These are phyloP conservation scores for Limnodromus scolopaceus DNA, from an alignment of 2,797 vertebrate genomes.

Conservation along the genomic window DNA sequence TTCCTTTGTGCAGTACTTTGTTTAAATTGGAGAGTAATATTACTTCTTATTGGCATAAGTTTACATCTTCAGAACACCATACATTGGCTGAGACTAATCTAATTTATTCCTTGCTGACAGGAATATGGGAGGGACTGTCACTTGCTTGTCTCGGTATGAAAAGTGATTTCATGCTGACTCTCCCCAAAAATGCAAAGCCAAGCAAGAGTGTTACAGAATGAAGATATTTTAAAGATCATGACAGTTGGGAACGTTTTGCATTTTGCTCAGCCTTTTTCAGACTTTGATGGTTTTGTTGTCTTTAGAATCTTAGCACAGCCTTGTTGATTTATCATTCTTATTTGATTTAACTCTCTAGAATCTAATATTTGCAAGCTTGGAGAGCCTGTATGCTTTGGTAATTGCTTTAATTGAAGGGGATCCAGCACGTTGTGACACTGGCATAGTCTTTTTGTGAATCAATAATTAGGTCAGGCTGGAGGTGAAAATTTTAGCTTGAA, in stretches of 20 bases:
- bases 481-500: not conserved
- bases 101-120: conserved; percentile 59
- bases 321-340: not conserved
- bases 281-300: not conserved
- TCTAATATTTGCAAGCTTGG: not conserved
- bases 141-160: conserved; percentile 40
- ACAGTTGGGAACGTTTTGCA: not conserved
- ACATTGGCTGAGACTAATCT: conserved; percentile 46
- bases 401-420: not conserved
- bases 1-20: conserved; percentile 43
- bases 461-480: not conserved
- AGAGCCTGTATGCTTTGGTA: not conserved
- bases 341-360: not conserved
- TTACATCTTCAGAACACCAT: conserved; percentile 38
- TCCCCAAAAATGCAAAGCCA: conserved; percentile 27
- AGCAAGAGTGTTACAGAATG: not conserved
- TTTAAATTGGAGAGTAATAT: conserved; percentile 56
- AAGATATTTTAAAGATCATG: conserved; percentile 32
- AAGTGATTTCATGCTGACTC: conserved; percentile 58
- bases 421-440: not conserved
- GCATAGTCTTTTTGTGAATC: not conserved
- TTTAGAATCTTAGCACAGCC: not conserved
- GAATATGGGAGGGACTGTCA: conserved; percentile 57
- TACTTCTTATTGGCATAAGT: conserved; percentile 55
- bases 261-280: not conserved